A percentile compares a stretch with the other conserved stretches of the same genome.
These are phyloP conservation scores for Sisyra terminalis DNA, from an alignment of 2,888 invertebrate species.

Conservation along the genomic window DNA sequence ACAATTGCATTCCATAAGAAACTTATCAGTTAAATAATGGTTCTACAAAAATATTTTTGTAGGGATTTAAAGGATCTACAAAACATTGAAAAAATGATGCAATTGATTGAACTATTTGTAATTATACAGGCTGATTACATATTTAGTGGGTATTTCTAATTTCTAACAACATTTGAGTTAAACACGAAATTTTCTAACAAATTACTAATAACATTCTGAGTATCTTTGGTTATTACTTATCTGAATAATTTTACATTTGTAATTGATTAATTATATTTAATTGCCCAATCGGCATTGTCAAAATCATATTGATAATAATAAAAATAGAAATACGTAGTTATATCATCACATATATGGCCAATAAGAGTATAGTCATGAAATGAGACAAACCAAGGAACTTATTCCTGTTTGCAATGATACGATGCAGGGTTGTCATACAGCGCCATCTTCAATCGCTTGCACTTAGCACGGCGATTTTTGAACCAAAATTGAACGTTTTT, in stretches of 20 bases:
- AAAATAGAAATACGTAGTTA: constrained; percentile 6
- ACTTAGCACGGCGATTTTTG: constrained; percentile 95
- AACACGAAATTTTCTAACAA: constrained; percentile 8
- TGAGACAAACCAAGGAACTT: constrained; percentile 20
- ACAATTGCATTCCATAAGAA: no score
- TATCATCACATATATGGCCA: constrained; percentile 1
- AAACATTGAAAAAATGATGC: no score
- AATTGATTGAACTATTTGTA: no score
- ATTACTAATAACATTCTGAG: no score
- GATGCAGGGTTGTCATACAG: constrained; percentile 59
- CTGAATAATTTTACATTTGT: no score
- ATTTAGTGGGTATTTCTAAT: neutral
- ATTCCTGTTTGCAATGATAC: constrained; percentile 32
- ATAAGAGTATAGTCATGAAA: constrained; percentile 2
- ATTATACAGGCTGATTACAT: no score
- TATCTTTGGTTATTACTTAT: no score
- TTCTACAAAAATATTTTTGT: no score
- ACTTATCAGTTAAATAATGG: no score
- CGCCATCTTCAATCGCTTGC: constrained; percentile 88
- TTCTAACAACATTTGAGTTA: constrained; percentile 8
- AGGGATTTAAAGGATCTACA: no score
- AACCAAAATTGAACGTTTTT: constrained; percentile 99
- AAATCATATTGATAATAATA: constrained; percentile 3
- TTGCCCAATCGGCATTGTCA: no score
- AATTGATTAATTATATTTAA: no score